Conservation (phyloP, 2,797 vertebrate species). For the Hozukius guyotensis region DNA sequence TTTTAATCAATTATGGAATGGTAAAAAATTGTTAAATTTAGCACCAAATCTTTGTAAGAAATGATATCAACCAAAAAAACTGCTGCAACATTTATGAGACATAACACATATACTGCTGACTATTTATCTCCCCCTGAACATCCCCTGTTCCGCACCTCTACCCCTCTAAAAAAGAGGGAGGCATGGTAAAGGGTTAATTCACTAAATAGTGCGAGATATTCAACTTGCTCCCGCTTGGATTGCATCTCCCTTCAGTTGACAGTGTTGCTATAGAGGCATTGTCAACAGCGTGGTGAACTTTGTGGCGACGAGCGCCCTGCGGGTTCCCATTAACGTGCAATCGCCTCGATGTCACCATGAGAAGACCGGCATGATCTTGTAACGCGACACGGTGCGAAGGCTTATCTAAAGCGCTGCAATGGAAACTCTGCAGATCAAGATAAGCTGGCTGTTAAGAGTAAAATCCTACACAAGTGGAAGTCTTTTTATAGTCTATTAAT, state of each 20-base stretch:
- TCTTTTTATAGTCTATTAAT: constrained; percentile 70
- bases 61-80: too few relatives aligned
- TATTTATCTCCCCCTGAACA: too few relatives aligned
- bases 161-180: too few relatives aligned
- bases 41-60: too few relatives aligned
- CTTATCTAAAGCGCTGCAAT: constrained; percentile 58
- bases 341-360: constrained; percentile 43
- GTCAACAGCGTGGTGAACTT: constrained; percentile 53
- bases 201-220: constrained; percentile 22
- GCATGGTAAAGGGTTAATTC: constrained; percentile 2
- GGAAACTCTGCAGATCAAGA: constrained; percentile 68
- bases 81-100: too few relatives aligned
- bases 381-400: constrained; percentile 47
- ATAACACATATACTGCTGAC: too few relatives aligned
- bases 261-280: constrained; percentile 55
- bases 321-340: constrained; percentile 51
- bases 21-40: too few relatives aligned
- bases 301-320: constrained; percentile 7
- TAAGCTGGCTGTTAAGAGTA: constrained; percentile 62
- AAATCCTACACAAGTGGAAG: constrained; percentile 55
- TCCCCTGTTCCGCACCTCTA: too few relatives aligned
- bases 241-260: constrained; percentile 24
- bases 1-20: too few relatives aligned
- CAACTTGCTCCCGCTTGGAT: constrained; percentile 4
- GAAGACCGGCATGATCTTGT: constrained; percentile 56